Evolutionary conservation across 2,113 vertebrate genomes (phyloP).

Genomic region (Clupea harengus): DNA sequence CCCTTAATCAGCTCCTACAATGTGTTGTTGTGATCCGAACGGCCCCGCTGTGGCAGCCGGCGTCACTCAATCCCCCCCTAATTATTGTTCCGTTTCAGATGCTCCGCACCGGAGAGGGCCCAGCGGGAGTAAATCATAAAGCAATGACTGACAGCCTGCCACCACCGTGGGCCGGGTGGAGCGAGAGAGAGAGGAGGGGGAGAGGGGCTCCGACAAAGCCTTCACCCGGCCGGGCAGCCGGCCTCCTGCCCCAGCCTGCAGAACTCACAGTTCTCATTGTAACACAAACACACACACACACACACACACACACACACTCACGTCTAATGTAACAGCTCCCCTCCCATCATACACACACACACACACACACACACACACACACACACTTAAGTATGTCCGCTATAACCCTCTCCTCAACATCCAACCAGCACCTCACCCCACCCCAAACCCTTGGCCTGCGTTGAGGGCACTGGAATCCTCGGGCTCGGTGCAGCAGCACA

Average conservation of each 20-base stretch:
- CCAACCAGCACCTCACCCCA: constrained; percentile 36
- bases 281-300: neutral
- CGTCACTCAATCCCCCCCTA: constrained; percentile 63
- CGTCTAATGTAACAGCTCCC: neutral
- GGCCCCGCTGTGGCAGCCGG: constrained; percentile 66
- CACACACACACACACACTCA: neutral
- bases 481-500: neutral
- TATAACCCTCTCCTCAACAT: neutral
- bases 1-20: constrained; percentile 74
- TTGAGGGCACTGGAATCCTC: constrained; percentile 43
- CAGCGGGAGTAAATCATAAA: constrained; percentile 28
- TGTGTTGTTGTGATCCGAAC: constrained; percentile 73
- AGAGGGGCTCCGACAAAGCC: neutral
- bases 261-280: neutral
- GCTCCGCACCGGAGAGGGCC: constrained; percentile 47
- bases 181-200: constrained; percentile 22
- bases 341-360: neutral
- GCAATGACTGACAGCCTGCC: neutral
- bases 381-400: constrained; percentile 25
- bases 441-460: constrained; percentile 46
- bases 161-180: neutral
- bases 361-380: constrained; percentile 43
- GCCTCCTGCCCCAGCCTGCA: neutral
- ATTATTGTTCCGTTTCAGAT: constrained; percentile 71
- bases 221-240: neutral